phyloP scores from a whole-genome alignment of 2,888 invertebrate species.

The Aspidapion aeneum region DNA sequence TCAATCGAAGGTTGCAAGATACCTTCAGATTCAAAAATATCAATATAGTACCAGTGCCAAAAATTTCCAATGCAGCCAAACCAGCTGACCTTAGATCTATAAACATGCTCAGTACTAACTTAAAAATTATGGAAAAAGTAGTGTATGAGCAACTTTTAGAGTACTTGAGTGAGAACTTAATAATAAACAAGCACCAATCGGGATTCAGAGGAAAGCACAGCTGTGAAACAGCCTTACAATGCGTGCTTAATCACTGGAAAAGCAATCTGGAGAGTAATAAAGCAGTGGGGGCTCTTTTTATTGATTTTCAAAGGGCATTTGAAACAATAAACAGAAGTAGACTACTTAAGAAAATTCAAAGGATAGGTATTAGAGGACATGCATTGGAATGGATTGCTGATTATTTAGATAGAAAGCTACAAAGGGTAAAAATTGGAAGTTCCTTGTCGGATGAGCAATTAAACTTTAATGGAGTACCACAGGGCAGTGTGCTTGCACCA shows the following conservation, averaged over 20 bases:
- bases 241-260: neutral
- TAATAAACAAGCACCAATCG: neutral
- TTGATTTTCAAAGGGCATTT: neutral
- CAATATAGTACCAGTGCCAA: too few relatives aligned
- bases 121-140: neutral
- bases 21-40: too few relatives aligned
- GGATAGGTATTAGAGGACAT: neutral
- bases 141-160: neutral
- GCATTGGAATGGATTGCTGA: neutral
- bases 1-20: too few relatives aligned
- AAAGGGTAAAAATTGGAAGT: neutral
- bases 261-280: neutral
- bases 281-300: too few relatives aligned
- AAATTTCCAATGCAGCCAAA: neutral
- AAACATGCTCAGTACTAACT: neutral
- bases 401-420: neutral
- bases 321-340: neutral
- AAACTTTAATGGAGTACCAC: neutral
- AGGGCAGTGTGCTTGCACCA: neutral
- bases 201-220: too few relatives aligned
- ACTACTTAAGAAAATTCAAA: neutral
- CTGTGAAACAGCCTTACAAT: neutral
- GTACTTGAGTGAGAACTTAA: neutral
- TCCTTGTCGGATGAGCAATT: neutral
- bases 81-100: neutral